These are phyloP conservation scores for Onychostruthus taczanowskii DNA, from an alignment of 2,113 vertebrate species.

Conservation along the genomic window DNA sequence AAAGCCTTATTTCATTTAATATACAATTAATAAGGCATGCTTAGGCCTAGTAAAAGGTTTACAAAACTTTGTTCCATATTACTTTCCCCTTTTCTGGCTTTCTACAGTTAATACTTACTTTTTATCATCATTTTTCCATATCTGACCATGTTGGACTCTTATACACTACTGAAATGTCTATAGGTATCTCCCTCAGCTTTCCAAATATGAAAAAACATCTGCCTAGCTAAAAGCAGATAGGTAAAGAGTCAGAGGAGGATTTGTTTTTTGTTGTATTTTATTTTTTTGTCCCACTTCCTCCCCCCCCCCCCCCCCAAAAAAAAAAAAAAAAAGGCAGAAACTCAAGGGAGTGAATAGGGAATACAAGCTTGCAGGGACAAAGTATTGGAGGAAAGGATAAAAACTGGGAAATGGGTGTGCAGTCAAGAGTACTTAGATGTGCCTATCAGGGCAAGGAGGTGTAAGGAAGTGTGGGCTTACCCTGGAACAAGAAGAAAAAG, in stretches of 20 bases:
- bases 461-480: not conserved
- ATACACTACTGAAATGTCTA: not conserved
- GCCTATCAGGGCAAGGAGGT: not conserved
- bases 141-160: not conserved
- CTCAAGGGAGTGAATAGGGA: not conserved
- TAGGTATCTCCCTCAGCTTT: not conserved
- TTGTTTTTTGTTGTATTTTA: not conserved
- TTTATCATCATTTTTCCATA: not conserved
- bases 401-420: rapidly evolving
- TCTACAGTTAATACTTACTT: not conserved
- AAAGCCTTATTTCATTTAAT: not conserved
- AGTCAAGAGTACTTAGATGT: not conserved
- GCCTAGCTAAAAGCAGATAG: not conserved
- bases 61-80: not conserved
- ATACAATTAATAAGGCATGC: not conserved
- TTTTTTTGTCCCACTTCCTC: too few relatives aligned
- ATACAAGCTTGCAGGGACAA: not conserved
- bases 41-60: not conserved
- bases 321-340: not conserved
- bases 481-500: not conserved
- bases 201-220: not conserved
- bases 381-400: not conserved
- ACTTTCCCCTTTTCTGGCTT: not conserved
- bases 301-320: too few relatives aligned
- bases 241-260: not conserved